These are phyloP conservation scores for Australoheros facetus DNA, from an alignment of 2,797 vertebrate species.

Conservation along the genomic window DNA sequence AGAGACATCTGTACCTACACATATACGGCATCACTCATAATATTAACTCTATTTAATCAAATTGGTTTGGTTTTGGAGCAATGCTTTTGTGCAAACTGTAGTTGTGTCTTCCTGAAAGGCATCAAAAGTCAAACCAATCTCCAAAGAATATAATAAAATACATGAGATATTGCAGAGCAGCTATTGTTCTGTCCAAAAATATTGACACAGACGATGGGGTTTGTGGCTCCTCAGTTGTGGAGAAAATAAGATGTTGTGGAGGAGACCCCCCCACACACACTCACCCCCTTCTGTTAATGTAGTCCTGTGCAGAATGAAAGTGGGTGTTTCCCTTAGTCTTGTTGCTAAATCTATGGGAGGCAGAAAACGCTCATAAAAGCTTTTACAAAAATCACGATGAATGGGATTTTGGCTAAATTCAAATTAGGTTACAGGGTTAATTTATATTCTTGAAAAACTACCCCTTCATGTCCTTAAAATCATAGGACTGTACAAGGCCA, in stretches of 20 bases:
- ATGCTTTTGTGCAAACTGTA: conserved; percentile 47
- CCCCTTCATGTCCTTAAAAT: conserved; percentile 37
- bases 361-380: conserved; percentile 10
- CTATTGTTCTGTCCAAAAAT: conserved; percentile 21
- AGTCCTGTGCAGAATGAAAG: conserved; percentile 32
- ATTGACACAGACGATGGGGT: background rate
- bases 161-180: conserved; percentile 17
- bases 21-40: conserved; percentile 12
- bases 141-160: conserved; percentile 40
- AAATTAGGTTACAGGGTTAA: background rate
- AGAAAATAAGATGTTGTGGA: background rate
- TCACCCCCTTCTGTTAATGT: background rate
- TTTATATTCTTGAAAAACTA: background rate
- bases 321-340: conserved; percentile 29
- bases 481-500: conserved; percentile 2
- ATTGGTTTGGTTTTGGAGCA: conserved; percentile 19
- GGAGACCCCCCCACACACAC: background rate
- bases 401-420: background rate
- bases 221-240: conserved; percentile 17
- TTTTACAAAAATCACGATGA: conserved; percentile 4
- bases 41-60: conserved; percentile 8
- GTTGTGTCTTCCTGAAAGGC: conserved; percentile 52
- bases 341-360: conserved; percentile 2
- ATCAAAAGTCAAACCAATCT: conserved; percentile 40
- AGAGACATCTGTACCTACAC: conserved; percentile 16